These are phyloP conservation scores for Picathartes gymnocephalus DNA, from an alignment of 2,113 vertebrate genomes.

Conservation along the genomic window DNA sequence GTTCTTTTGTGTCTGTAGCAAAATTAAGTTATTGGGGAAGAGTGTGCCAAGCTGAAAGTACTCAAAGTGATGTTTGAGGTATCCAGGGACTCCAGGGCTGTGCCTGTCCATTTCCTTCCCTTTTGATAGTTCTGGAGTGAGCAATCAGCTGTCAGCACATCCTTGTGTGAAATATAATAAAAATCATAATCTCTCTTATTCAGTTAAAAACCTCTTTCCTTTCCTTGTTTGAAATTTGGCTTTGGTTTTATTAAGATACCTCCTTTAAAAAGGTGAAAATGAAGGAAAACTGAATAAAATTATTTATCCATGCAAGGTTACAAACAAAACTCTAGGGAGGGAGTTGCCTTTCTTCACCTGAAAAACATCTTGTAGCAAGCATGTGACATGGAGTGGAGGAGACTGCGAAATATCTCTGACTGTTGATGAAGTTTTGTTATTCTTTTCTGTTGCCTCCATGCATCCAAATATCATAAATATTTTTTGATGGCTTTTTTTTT, in stretches of 20 bases:
- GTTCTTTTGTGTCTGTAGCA: background rate
- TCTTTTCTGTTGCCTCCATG: background rate
- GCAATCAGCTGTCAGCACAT: background rate
- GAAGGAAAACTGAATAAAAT: background rate
- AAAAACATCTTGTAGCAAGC: background rate
- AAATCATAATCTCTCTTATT: background rate
- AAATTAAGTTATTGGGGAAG: background rate
- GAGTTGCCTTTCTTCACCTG: background rate
- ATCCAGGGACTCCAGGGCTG: background rate
- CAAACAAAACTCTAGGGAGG: background rate
- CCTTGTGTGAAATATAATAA: background rate
- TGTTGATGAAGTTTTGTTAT: background rate
- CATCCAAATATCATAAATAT: background rate
- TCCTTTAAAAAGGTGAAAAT: background rate
- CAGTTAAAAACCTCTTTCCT: background rate
- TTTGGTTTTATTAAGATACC: background rate
- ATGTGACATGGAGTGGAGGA: background rate
- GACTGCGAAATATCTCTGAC: background rate
- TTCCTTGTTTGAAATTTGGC: background rate
- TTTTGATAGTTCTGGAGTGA: background rate
- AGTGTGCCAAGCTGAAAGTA: background rate
- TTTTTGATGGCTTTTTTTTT: background rate
- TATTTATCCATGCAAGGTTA: background rate
- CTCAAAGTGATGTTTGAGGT: background rate
- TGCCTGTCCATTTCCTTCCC: background rate